A percentile compares a stretch with the other conserved stretches of the same genome.
These are phyloP conservation scores for Perccottus glenii DNA, from an alignment of 2,113 vertebrate genomes.

Conservation along the genomic window DNA sequence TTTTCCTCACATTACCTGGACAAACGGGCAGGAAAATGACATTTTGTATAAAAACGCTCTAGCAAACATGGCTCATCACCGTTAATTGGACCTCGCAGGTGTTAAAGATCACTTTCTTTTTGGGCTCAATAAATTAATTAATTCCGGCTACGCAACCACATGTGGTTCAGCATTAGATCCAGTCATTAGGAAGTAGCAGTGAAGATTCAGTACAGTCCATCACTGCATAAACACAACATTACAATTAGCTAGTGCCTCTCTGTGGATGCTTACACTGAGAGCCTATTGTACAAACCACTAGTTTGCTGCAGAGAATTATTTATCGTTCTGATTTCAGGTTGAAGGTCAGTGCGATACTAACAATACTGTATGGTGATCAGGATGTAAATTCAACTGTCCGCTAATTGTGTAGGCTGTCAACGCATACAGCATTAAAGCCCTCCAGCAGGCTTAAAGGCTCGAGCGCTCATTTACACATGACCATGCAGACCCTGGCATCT, in stretches of 20 bases:
- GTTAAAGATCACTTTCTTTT: slow-evolving; percentile 26
- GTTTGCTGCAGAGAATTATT: slow-evolving; percentile 10
- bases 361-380: neutral
- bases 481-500: slow-evolving; percentile 4
- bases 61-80: slow-evolving; percentile 28
- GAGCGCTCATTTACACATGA: slow-evolving; percentile 22
- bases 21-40: slow-evolving; percentile 21
- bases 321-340: slow-evolving; percentile 13
- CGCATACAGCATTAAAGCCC: slow-evolving; percentile 7
- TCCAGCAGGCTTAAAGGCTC: slow-evolving; percentile 17
- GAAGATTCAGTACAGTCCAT: neutral
- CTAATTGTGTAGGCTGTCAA: slow-evolving; percentile 19
- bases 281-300: neutral
- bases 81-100: slow-evolving; percentile 39
- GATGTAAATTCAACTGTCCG: slow-evolving; percentile 10
- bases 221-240: neutral
- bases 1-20: slow-evolving; percentile 32
- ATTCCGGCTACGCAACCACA: slow-evolving; percentile 8
- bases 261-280: neutral
- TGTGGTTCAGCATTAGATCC: slow-evolving; percentile 12
- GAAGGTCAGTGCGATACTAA: neutral
- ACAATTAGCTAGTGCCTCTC: neutral
- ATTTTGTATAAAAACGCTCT: slow-evolving; percentile 16
- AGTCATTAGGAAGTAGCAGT: neutral
- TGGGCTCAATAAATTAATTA: slow-evolving; percentile 7